Conservation (phyloP, 2,797 vertebrate genomes). For the Rhinogobio ventralis region DNA sequence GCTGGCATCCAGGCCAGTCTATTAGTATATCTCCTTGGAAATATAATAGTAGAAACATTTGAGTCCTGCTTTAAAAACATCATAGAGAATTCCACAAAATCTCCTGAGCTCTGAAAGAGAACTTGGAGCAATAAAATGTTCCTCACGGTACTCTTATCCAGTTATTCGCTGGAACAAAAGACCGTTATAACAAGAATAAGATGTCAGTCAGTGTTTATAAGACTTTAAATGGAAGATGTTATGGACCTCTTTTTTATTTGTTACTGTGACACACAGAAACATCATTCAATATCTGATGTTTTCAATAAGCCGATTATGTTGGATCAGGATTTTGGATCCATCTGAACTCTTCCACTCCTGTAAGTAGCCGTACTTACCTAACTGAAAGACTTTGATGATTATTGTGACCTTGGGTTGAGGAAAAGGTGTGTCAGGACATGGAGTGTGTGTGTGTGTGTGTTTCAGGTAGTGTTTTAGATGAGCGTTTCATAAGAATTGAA, state of each 20-base stretch:
- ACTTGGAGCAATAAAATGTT: conserved; percentile 12
- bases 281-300: neutral
- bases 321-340: neutral
- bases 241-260: neutral
- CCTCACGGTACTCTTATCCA: neutral
- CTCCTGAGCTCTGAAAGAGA: neutral
- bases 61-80: conserved; percentile 1
- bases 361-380: neutral
- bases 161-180: neutral
- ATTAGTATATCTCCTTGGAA: neutral
- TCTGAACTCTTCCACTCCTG: conserved; percentile 39
- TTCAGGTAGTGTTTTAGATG: conserved; percentile 15
- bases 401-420: conserved; percentile 35
- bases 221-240: neutral
- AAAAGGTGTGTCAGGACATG: conserved; percentile 53
- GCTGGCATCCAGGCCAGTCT: neutral
- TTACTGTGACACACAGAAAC: neutral
- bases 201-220: neutral
- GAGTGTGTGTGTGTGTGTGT: conserved; percentile 5
- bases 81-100: neutral
- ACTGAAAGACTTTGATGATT: conserved; percentile 23
- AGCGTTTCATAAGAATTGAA: conserved; percentile 25
- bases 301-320: neutral
- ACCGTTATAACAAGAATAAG: neutral
- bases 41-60: neutral